These are phyloP conservation scores for Sesamia inferens DNA, from an alignment of 2,888 invertebrate species.

Conservation along the genomic window DNA sequence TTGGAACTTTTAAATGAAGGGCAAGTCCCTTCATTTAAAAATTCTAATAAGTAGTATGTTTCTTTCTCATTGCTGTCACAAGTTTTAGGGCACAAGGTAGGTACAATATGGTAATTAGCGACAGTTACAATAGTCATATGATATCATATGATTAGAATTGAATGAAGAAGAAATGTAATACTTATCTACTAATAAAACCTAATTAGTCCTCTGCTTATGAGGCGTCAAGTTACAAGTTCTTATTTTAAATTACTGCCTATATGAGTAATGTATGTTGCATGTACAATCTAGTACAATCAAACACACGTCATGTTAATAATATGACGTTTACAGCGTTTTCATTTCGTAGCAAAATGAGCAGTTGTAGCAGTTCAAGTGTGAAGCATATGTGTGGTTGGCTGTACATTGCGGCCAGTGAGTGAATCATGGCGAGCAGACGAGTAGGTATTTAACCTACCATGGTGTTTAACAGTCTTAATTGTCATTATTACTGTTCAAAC, in stretches of 20 bases:
- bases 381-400: background rate
- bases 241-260: slow-evolving; percentile 24
- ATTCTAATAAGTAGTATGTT: too few species aligned
- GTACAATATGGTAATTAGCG: background rate
- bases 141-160: background rate
- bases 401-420: slow-evolving; percentile 47
- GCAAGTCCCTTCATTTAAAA: too few species aligned
- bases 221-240: slow-evolving; percentile 29
- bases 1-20: background rate
- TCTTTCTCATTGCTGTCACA: too few species aligned
- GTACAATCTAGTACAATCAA: slow-evolving; percentile 12
- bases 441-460: slow-evolving; percentile 46
- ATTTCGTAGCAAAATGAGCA: background rate
- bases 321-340: background rate
- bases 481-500: slow-evolving; percentile 49
- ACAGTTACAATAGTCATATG: background rate
- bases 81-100: background rate
- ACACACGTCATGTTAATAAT: background rate
- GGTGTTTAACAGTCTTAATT: slow-evolving; percentile 52
- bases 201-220: slow-evolving; percentile 33
- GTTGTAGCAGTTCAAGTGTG: slow-evolving; percentile 4
- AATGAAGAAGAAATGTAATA: slow-evolving; percentile 21
- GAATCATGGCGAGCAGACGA: slow-evolving; percentile 46
- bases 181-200: slow-evolving; percentile 33
- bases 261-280: slow-evolving; percentile 6